These are phyloP conservation scores for Phymatocera aterrima DNA, from an alignment of 2,888 invertebrate species.

Conservation along the genomic window DNA sequence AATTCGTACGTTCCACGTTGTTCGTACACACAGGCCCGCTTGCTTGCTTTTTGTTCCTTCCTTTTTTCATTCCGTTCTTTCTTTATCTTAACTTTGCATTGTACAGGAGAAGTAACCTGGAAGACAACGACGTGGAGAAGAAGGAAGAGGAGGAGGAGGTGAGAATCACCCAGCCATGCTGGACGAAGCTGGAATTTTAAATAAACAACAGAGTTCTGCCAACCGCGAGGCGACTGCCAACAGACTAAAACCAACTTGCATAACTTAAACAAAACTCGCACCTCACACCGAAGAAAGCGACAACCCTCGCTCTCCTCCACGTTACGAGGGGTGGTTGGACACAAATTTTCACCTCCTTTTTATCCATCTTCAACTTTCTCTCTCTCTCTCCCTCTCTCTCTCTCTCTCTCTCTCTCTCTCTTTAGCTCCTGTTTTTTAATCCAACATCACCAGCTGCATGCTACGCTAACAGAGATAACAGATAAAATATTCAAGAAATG, in stretches of 20 bases:
- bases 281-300: constrained; percentile 25
- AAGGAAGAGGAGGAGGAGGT: background rate
- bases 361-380: background rate
- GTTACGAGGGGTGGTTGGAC: background rate
- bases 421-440: background rate
- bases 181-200: constrained; percentile 47
- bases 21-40: background rate
- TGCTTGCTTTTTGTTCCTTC: too few relatives aligned
- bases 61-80: too few relatives aligned
- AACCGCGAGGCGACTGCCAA: constrained; percentile 20
- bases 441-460: constrained; percentile 41
- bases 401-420: background rate
- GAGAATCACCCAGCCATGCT: constrained; percentile 26
- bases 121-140: background rate
- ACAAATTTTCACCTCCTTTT: constrained; percentile 8
- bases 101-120: too few relatives aligned
- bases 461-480: constrained; percentile 20
- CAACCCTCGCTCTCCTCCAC: background rate
- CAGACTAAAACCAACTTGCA: constrained; percentile 37
- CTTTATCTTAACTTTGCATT: constrained; percentile 39
- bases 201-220: constrained; percentile 31
- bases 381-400: background rate
- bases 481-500: constrained; percentile 40
- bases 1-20: constrained; percentile 15
- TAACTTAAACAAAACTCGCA: constrained; percentile 47